A percentile compares a stretch with the other conserved stretches of the same genome.
Conservation (phyloP, 1,140 invertebrate species). For the Carposina sasakii region DNA sequence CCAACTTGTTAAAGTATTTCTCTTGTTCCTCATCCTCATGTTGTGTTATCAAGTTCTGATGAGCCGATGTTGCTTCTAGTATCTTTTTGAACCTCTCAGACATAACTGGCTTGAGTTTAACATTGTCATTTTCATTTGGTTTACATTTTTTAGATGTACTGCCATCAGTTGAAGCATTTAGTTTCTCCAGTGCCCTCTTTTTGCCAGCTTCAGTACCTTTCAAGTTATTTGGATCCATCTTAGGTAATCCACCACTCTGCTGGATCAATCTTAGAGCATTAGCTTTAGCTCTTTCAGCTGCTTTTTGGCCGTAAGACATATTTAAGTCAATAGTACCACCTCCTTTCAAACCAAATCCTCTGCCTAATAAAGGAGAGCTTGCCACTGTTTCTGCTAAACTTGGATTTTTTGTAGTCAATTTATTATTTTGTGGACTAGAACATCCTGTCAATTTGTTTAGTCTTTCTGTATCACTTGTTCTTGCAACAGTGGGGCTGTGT, state of each 20-base stretch:
- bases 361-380: constrained; percentile 47
- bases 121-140: constrained; percentile 60
- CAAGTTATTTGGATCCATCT: constrained; percentile 79
- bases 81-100: constrained; percentile 84
- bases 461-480: constrained; percentile 75
- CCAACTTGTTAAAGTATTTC: constrained; percentile 90
- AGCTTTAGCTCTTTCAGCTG: constrained; percentile 74
- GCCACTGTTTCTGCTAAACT: constrained; percentile 48
- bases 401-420: constrained; percentile 14
- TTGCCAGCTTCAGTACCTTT: constrained; percentile 74
- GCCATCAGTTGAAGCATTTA: constrained; percentile 57
- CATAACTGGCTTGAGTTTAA: constrained; percentile 59
- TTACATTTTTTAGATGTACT: constrained; percentile 65
- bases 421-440: constrained; percentile 18
- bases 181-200: constrained; percentile 68
- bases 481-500: constrained; percentile 74
- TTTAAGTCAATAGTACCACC: constrained; percentile 77
- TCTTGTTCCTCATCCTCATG: constrained; percentile 84
- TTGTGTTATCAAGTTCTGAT: constrained; percentile 82
- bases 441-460: constrained; percentile 72
- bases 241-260: constrained; percentile 78
- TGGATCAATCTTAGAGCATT: constrained; percentile 80
- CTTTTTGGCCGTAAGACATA: constrained; percentile 71
- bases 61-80: constrained; percentile 84
- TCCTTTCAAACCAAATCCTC: constrained; percentile 60